Base-by-base conservation (phyloP, 2,888 invertebrate species). In the Neoascia interrupta region DNA sequence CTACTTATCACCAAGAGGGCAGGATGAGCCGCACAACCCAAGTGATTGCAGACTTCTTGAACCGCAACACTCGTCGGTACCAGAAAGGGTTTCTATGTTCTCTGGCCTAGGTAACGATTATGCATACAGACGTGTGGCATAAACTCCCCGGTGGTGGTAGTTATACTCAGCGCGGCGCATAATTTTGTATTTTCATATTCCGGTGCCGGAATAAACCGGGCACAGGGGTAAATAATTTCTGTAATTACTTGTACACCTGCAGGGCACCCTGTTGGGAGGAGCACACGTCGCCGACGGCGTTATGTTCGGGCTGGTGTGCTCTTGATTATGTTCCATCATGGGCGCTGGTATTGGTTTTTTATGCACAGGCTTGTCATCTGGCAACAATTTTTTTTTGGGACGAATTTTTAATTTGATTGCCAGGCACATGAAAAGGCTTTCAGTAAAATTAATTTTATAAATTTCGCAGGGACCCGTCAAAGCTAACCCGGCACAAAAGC, bases 161-260 rank as follows among this genome's bases (percentile, higher is more conserved):
- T 53, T 37, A 60, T 64, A 64, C 43, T 53, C 51, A 16, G 23
- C 13, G 64, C 43, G 28, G 47, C 61, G 49, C 54, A 70, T 76
- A 70, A 76, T 76, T 64, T 64, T 63, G 53, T 64, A 76, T 76
- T 70, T 76, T 64, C 76, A 70, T 76, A 76, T 53, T 64, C 72
- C 76, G 70, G 72, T 64, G 76, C 63, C 47, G 37, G 45, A 51
- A 64, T 70, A 60, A 64, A 76, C 58, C 58, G 64, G 58, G 45
- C 45, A 70, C 56, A 26, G 47, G 56, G 58, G 76, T 72, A 64
- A 76, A 70, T 70, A 76, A 76, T 76, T 76, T 76, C 58, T 70
- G 47, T 76, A 76, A 76, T 76, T 76, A 76, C 76, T 76, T 70
- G 21, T 47, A 64, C 70, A 64, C 70, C 76, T 64, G 45, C 37